phyloP scores from a whole-genome alignment of 2,113 vertebrate species.

The Bolborhynchus lineola region DNA sequence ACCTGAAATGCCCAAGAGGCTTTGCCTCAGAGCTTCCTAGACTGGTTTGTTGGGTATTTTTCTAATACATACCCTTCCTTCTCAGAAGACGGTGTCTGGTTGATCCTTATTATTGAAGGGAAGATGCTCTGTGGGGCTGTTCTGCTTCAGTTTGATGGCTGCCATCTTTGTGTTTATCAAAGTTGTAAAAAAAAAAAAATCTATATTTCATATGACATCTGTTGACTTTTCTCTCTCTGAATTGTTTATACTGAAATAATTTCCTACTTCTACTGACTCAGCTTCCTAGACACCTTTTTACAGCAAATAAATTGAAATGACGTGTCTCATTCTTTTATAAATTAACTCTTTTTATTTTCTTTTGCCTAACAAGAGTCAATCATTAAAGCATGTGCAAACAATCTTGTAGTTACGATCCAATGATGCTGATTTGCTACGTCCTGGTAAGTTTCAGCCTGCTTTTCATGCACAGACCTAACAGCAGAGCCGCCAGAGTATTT shows the following conservation, averaged over 20 bases:
- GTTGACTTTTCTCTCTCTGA: not conserved
- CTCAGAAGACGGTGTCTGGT: not conserved
- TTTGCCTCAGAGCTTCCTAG: not conserved
- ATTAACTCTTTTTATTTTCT: not conserved
- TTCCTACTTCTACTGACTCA: not conserved
- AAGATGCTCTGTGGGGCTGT: not conserved
- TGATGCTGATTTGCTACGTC: not conserved
- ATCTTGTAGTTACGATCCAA: not conserved
- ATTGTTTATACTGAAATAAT: not conserved
- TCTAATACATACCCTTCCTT: not conserved
- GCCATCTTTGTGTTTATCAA: not conserved
- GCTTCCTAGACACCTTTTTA: not conserved
- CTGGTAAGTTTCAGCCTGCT: not conserved
- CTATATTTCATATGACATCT: fast-evolving
- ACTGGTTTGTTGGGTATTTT: not conserved
- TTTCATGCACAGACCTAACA: not conserved
- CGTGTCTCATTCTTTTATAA: not conserved
- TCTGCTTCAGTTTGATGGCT: not conserved
- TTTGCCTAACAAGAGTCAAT: not conserved
- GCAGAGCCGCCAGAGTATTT: not conserved
- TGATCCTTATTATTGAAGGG: not conserved
- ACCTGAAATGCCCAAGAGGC: not conserved
- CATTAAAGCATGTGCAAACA: conserved; percentile 5
- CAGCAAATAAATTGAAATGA: not conserved
- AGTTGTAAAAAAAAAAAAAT: not conserved